Conservation (phyloP, 2,113 vertebrate species). For the Hyaena hyaena region DNA sequence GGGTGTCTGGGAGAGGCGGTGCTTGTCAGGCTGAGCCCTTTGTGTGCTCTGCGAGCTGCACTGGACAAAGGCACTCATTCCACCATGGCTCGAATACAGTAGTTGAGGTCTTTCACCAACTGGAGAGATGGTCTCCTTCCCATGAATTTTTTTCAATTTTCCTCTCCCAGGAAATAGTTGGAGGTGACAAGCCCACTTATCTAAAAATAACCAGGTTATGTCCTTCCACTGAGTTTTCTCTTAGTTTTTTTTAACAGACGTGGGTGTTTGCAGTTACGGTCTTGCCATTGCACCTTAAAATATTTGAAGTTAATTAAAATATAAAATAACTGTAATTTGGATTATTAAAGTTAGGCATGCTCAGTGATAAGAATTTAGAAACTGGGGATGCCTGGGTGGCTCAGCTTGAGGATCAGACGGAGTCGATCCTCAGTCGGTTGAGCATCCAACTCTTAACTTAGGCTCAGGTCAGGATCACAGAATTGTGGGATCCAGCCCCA, state of each 20-base stretch:
- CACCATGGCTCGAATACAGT: neutral
- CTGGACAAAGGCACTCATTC: neutral
- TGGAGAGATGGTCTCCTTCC: neutral
- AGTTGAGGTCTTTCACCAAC: neutral
- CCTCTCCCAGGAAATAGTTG: neutral
- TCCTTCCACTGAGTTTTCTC: neutral
- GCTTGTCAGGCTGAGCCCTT: neutral
- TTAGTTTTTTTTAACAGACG: neutral
- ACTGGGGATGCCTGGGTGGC: no score
- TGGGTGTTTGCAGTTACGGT: neutral
- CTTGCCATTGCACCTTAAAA: neutral
- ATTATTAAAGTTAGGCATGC: neutral
- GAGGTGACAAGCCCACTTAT: neutral
- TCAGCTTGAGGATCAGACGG: no score
- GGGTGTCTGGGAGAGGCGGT: neutral
- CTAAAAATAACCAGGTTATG: neutral
- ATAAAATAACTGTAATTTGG: neutral
- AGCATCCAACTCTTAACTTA: no score
- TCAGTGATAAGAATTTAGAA: neutral
- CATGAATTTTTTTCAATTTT: neutral
- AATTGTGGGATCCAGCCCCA: no score
- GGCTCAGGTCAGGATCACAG: no score
- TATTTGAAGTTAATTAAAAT: neutral
- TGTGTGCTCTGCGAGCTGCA: neutral
- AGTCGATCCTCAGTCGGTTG: no score